phyloP scores from a whole-genome alignment of 2,113 vertebrate genomes.

The Pollachius pollachius region DNA sequence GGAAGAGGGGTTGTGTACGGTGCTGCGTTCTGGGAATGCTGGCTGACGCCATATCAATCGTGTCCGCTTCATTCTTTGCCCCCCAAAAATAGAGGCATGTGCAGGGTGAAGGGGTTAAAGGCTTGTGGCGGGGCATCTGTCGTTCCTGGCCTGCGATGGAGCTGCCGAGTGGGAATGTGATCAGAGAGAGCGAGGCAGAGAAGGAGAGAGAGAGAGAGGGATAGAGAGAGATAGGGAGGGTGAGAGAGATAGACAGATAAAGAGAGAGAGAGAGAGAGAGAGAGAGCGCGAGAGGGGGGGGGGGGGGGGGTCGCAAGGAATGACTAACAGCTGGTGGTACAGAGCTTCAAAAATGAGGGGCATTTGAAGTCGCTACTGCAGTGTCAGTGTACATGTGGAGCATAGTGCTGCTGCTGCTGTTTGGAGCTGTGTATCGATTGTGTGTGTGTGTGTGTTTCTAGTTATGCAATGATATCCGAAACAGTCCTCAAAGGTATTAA shows the following conservation, averaged over 20 bases:
- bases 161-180: constrained; percentile 59
- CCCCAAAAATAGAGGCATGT: constrained; percentile 68
- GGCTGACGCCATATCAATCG: constrained; percentile 60
- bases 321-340: constrained; percentile 85
- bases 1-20: constrained; percentile 8
- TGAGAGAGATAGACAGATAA: too few species aligned
- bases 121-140: constrained; percentile 70
- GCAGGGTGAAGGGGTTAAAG: constrained; percentile 68
- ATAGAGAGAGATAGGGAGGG: constrained; percentile 9
- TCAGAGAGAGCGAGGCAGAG: constrained; percentile 38
- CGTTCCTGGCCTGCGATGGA: constrained; percentile 65
- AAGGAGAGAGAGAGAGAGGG: constrained; percentile 36
- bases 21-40: constrained; percentile 28
- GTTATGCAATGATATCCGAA: too few species aligned
- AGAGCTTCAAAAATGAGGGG: constrained; percentile 85
- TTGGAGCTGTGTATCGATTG: background rate
- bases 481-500: too few species aligned
- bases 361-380: constrained; percentile 64
- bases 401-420: constrained; percentile 25
- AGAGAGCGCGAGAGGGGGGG: constrained; percentile 1
- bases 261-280: constrained; percentile 10
- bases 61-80: constrained; percentile 58
- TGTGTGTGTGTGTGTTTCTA: background rate
- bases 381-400: constrained; percentile 26
- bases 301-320: constrained; percentile 17